Evolutionary conservation across 2,113 vertebrate genomes (phyloP).

Genomic region (Peromyscus californicus): DNA sequence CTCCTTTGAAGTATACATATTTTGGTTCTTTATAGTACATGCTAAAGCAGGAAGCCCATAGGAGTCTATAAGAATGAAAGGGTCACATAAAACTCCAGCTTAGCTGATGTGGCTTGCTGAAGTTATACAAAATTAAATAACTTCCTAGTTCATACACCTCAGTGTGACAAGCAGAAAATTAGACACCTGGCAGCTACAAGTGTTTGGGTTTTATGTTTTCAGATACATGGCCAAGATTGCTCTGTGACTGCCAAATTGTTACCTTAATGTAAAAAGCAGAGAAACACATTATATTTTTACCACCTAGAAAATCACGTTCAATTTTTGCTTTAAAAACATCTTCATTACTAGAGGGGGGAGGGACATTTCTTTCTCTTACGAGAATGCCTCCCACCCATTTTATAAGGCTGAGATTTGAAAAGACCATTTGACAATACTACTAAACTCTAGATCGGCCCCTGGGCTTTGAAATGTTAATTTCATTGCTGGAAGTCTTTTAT

Average conservation of each 20-base stretch:
- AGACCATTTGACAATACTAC: not conserved
- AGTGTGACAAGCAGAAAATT: slow-evolving; percentile 5
- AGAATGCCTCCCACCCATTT: not conserved
- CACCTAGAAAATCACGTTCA: slow-evolving; percentile 63
- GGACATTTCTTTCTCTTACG: not conserved
- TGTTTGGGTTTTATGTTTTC: slow-evolving; percentile 63
- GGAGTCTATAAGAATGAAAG: not conserved
- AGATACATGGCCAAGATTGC: slow-evolving; percentile 9
- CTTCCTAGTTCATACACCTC: slow-evolving; percentile 29
- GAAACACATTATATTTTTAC: slow-evolving; percentile 59
- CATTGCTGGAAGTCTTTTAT: slow-evolving; percentile 1
- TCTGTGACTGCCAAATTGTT: slow-evolving; percentile 57
- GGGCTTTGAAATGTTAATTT: slow-evolving; percentile 57
- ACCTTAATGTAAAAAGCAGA: slow-evolving; percentile 63
- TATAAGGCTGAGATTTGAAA: not conserved
- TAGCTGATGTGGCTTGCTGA: slow-evolving; percentile 15
- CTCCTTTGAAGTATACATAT: not conserved
- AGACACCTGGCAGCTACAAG: slow-evolving; percentile 61
- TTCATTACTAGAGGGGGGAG: slow-evolving; percentile 17
- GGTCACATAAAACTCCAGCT: not conserved
- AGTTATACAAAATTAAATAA: not conserved
- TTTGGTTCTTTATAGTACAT: not conserved
- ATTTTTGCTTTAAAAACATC: slow-evolving; percentile 65
- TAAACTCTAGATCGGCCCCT: not conserved
- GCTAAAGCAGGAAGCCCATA: not conserved